Evolutionary conservation across 2,888 invertebrate genomes (phyloP).

Genomic region (Parnassius smintheus): DNA sequence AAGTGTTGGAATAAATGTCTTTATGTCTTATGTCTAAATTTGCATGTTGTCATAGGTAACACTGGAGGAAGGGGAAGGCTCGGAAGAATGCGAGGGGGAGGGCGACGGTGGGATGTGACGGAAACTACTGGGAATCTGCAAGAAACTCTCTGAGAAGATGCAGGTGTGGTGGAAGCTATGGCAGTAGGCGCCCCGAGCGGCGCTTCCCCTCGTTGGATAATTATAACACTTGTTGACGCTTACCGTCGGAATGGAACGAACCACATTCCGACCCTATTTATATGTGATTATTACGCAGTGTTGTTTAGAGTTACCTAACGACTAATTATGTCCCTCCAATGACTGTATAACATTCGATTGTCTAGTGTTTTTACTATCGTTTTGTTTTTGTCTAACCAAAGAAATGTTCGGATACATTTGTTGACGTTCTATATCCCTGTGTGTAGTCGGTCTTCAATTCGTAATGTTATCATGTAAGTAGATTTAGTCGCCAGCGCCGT

Average conservation of each 20-base stretch:
- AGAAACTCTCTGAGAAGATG: conserved; percentile 93
- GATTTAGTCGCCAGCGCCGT: conserved; percentile 70
- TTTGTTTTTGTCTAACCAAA: conserved; percentile 77
- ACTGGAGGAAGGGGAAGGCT: conserved; percentile 91
- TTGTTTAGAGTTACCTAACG: conserved; percentile 78
- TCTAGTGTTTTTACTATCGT: conserved; percentile 74
- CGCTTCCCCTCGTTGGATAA: conserved; percentile 19
- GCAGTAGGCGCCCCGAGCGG: conserved; percentile 68
- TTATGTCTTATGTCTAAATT: no score
- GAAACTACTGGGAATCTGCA: conserved; percentile 94
- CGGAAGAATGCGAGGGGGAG: conserved; percentile 80
- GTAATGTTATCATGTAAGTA: conserved; percentile 75
- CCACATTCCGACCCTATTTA: conserved; percentile 69
- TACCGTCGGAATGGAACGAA: conserved; percentile 69
- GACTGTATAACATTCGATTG: conserved; percentile 73
- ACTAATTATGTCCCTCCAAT: conserved; percentile 79
- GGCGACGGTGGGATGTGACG: conserved; percentile 92
- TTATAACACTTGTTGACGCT: conserved; percentile 72
- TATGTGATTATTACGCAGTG: conserved; percentile 76
- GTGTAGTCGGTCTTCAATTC: conserved; percentile 76
- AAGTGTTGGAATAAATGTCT: no score
- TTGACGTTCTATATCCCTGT: conserved; percentile 71
- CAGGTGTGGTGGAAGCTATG: conserved; percentile 94
- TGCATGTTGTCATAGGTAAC: conserved; percentile 83
- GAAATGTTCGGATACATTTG: conserved; percentile 64